Conservation (phyloP, 1,140 invertebrate genomes). For the Anadara kagoshimensis region DNA sequence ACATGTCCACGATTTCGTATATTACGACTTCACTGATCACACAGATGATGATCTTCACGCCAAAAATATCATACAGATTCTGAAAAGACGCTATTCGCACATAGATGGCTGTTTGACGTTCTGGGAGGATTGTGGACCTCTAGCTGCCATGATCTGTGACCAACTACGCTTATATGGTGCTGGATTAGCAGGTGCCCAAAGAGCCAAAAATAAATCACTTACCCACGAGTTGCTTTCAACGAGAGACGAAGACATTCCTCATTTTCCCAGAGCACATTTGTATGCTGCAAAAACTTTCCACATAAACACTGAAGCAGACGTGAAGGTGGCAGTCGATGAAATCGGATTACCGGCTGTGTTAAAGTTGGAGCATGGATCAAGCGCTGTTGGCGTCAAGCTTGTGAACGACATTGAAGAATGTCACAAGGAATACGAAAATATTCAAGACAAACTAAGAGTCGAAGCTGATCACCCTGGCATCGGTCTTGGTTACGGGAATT, state of each 20-base stretch:
- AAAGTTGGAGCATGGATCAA: constrained; percentile 57
- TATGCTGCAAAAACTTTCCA: constrained; percentile 29
- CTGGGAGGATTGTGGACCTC: constrained; percentile 52
- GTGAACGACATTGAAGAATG: constrained; percentile 42
- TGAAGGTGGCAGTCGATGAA: constrained; percentile 4
- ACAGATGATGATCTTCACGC: constrained; percentile 36
- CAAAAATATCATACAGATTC: constrained; percentile 37
- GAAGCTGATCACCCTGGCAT: constrained; percentile 48
- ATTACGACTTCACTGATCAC: constrained; percentile 46
- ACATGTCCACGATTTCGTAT: constrained; percentile 20
- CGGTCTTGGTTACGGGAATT: constrained; percentile 49
- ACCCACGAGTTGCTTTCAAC: constrained; percentile 39
- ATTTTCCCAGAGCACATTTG: constrained; percentile 44
- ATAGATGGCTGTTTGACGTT: constrained; percentile 53
- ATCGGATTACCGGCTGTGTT: constrained; percentile 41
- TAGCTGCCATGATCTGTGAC: constrained; percentile 43
- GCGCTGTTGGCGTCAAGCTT: constrained; percentile 52
- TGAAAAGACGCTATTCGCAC: constrained; percentile 6
- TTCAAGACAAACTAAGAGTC: constrained; percentile 23
- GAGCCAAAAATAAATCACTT: constrained; percentile 50
- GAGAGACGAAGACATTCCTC: constrained; percentile 40
- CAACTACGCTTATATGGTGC: constrained; percentile 27
- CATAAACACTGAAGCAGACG: constrained; percentile 28
- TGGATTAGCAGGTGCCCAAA: constrained; percentile 34
- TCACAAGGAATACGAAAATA: constrained; percentile 15